Conservation (phyloP, 2,888 invertebrate genomes). For the Lapara coniferarum region DNA sequence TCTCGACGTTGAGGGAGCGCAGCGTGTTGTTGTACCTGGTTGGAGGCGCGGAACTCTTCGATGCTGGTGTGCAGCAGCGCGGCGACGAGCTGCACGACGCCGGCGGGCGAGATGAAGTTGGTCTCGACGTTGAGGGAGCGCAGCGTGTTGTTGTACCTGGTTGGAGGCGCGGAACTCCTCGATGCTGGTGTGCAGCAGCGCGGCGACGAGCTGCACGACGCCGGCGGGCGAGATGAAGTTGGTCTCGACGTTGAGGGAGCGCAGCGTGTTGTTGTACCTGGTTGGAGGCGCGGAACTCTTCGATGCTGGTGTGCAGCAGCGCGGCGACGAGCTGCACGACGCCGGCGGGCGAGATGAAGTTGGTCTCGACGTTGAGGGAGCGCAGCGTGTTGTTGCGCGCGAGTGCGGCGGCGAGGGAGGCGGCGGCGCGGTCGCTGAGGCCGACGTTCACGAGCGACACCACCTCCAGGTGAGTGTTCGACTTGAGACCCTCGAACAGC, state of each 20-base stretch:
- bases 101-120: too few species aligned
- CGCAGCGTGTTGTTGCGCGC: conserved; percentile 90
- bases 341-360: conserved; percentile 96
- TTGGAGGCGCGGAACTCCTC: too few species aligned
- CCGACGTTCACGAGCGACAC: conserved; percentile 97
- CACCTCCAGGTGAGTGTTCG: conserved; percentile 95
- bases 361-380: conserved; percentile 97
- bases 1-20: too few species aligned
- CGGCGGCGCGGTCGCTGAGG: conserved; percentile 94
- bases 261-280: conserved; percentile 92
- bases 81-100: too few species aligned
- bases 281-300: conserved; percentile 98
- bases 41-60: too few species aligned
- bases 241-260: conserved; percentile 96
- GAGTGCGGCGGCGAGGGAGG: conserved; percentile 91
- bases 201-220: conserved; percentile 92
- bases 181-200: too few species aligned
- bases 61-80: too few species aligned
- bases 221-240: conserved; percentile 97
- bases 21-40: too few species aligned
- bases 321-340: conserved; percentile 94
- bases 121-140: too few species aligned
- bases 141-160: too few species aligned
- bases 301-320: conserved; percentile 93
- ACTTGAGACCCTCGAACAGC: conserved; percentile 93